These are phyloP conservation scores for Saturnia pavonia DNA, from an alignment of 2,888 invertebrate species.

Conservation along the genomic window DNA sequence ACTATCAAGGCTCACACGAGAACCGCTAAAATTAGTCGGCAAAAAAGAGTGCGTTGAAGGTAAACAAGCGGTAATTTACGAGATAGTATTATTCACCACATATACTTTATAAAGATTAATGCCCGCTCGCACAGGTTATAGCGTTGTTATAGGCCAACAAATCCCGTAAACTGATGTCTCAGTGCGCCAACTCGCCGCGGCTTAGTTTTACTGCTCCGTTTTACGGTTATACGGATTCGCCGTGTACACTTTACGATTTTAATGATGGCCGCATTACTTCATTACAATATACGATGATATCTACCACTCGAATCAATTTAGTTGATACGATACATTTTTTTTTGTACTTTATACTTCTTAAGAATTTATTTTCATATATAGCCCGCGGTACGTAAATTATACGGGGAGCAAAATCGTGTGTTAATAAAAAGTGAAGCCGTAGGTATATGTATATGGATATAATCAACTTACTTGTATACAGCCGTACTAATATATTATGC, in stretches of 20 bases:
- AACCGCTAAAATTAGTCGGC: neutral
- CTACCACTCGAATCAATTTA: neutral
- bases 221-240: constrained; percentile 31
- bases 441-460: too few species aligned
- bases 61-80: constrained; percentile 10
- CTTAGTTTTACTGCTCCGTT: constrained; percentile 30
- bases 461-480: too few species aligned
- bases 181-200: constrained; percentile 30
- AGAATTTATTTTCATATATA: too few species aligned
- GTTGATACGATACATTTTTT: neutral
- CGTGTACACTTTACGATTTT: constrained; percentile 35
- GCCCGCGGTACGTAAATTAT: too few species aligned
- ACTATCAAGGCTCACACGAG: too few species aligned
- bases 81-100: constrained; percentile 17
- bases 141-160: constrained; percentile 10
- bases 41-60: neutral
- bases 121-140: constrained; percentile 12
- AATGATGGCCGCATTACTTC: constrained; percentile 40
- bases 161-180: constrained; percentile 25
- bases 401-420: too few species aligned
- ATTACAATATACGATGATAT: constrained; percentile 27
- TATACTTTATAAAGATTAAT: constrained; percentile 19
- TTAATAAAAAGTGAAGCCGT: too few species aligned
- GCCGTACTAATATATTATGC: too few species aligned
- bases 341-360: too few species aligned